These are phyloP conservation scores for Tachycineta bicolor DNA, from an alignment of 2,113 vertebrate genomes.

Conservation along the genomic window DNA sequence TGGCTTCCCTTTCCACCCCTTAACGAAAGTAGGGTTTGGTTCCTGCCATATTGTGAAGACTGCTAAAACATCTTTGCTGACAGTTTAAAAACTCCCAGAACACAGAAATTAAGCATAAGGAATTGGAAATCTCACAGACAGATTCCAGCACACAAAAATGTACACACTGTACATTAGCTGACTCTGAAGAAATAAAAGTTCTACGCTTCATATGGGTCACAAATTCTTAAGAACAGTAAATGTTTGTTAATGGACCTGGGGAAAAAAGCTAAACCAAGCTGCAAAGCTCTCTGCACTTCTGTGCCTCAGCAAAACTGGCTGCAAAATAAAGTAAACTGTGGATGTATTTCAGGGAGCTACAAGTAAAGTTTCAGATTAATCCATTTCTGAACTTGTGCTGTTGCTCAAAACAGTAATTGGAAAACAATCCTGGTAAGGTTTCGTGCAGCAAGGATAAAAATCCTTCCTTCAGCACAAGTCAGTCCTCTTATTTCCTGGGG, in stretches of 20 bases:
- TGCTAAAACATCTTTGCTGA: not conserved
- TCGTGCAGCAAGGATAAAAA: not conserved
- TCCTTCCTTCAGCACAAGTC: not conserved
- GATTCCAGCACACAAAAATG: not conserved
- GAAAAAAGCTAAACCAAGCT: not conserved
- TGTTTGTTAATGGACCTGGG: not conserved
- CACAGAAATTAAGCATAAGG: conserved; percentile 3
- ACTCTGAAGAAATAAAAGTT: not conserved
- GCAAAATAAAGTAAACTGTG: not conserved
- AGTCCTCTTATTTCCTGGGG: not conserved
- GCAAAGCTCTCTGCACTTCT: not conserved
- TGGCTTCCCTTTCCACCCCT: not conserved
- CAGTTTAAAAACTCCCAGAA: not conserved
- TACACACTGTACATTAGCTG: not conserved
- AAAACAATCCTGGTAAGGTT: not conserved
- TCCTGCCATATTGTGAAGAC: not conserved
- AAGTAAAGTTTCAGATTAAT: not conserved
- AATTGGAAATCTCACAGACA: not conserved
- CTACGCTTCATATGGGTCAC: not conserved
- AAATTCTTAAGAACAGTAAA: not conserved
- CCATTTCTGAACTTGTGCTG: not conserved
- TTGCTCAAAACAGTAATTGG: not conserved
- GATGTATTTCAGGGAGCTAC: not conserved
- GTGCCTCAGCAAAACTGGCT: not conserved
- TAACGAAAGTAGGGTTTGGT: not conserved